These are phyloP conservation scores for Octodon degus DNA, from an alignment of 2,113 vertebrate genomes.

Conservation along the genomic window DNA sequence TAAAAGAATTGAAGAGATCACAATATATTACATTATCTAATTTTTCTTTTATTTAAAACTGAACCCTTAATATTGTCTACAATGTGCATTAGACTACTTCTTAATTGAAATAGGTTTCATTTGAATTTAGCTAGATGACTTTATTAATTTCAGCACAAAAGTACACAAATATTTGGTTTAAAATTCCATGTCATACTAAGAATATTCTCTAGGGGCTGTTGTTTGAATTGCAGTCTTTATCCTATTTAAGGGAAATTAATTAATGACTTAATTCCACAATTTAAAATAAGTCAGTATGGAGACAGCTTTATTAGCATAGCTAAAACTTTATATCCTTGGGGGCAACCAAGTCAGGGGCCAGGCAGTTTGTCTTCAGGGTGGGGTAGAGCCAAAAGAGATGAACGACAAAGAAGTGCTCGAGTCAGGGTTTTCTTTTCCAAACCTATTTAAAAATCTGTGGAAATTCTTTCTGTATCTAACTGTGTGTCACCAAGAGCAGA, in stretches of 20 bases:
- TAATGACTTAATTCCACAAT: not conserved
- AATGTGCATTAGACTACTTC: not conserved
- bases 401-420: not conserved
- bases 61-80: not conserved
- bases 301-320: not conserved
- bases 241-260: slow-evolving; percentile 9
- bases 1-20: not conserved
- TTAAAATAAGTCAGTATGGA: not conserved
- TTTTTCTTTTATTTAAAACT: slow-evolving; percentile 30
- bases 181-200: not conserved
- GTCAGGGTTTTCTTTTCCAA: not conserved
- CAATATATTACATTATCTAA: not conserved
- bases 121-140: not conserved
- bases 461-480: not conserved
- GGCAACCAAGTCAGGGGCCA: not conserved
- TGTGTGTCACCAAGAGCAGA: not conserved
- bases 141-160: not conserved
- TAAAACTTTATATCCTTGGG: not conserved
- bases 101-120: not conserved
- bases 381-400: not conserved
- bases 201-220: not conserved
- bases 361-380: not conserved
- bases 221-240: not conserved
- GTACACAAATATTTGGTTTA: not conserved
- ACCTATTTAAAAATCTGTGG: slow-evolving; percentile 41